These are phyloP conservation scores for Cheilosia urbana DNA, from an alignment of 2,888 invertebrate genomes.

Conservation along the genomic window DNA sequence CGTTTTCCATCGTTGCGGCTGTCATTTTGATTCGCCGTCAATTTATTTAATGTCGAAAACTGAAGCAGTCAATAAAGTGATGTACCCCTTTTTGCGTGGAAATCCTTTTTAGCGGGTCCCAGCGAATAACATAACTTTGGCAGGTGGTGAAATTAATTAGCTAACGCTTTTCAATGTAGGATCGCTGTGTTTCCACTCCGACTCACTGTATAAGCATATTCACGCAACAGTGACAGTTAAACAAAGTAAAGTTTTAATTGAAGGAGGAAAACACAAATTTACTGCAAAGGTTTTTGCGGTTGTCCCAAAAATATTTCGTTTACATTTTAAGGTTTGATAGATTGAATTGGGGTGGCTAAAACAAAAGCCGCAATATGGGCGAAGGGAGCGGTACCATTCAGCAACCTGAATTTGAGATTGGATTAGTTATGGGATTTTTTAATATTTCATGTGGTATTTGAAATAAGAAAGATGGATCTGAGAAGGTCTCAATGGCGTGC, in stretches of 20 bases:
- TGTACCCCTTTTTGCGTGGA: not conserved
- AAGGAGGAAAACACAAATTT: constrained; percentile 1
- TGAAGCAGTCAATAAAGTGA: constrained; percentile 55
- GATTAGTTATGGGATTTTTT: too few species aligned
- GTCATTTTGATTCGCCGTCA: constrained; percentile 66
- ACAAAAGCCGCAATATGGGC: not conserved
- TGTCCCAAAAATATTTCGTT: not conserved
- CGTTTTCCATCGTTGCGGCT: constrained; percentile 24
- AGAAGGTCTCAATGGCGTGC: too few species aligned
- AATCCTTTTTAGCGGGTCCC: constrained; percentile 13
- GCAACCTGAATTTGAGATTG: too few species aligned
- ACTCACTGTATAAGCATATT: not conserved
- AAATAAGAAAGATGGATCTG: too few species aligned
- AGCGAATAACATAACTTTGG: constrained; percentile 34
- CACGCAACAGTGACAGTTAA: not conserved
- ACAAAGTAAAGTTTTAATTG: constrained; percentile 5
- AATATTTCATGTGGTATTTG: too few species aligned
- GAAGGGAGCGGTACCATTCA: too few species aligned
- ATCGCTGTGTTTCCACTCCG: not conserved
- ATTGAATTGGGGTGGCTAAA: not conserved
- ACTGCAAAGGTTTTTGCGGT: not conserved
- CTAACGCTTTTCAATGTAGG: constrained; percentile 53
- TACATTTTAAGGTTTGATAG: not conserved
- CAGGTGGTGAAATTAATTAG: constrained; percentile 68
- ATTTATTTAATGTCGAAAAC: constrained; percentile 64